Percentiles rank a stretch among this genome's conserved stretches.
These are phyloP conservation scores for Neocrepidodera transversa DNA, from an alignment of 2,888 invertebrate genomes.

Conservation along the genomic window DNA sequence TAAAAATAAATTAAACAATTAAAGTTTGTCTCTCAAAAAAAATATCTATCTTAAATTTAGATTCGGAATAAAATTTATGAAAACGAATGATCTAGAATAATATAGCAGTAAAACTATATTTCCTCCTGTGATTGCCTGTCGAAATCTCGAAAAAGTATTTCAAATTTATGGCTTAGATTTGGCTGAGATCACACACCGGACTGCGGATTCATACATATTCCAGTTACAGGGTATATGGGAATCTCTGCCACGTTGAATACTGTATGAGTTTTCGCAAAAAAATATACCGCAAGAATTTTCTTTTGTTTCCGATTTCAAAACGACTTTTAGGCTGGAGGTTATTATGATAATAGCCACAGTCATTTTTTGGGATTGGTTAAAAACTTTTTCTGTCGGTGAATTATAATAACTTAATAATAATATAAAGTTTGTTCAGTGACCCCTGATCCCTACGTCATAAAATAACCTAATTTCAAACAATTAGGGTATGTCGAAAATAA, in stretches of 20 bases:
- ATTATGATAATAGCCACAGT: too few species aligned
- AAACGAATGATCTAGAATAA: constrained; percentile 36
- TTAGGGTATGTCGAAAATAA: too few species aligned
- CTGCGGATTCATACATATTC: constrained; percentile 53
- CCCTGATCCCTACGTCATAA: too few species aligned
- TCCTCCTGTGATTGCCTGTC: constrained; percentile 41
- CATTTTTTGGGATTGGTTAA: too few species aligned
- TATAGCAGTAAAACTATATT: constrained; percentile 45
- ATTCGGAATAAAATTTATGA: constrained; percentile 4
- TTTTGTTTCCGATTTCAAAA: constrained; percentile 14
- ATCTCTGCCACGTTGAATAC: constrained; percentile 55
- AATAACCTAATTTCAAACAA: too few species aligned
- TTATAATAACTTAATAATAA: too few species aligned
- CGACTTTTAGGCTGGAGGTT: constrained; percentile 10
- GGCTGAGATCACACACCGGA: constrained; percentile 43
- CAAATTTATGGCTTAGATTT: constrained; percentile 50
- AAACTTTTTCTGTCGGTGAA: too few species aligned
- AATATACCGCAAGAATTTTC: constrained; percentile 7
- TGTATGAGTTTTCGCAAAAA: constrained; percentile 50
- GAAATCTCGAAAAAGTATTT: constrained; percentile 49
- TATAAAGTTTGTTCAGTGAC: too few species aligned
- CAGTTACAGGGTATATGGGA: constrained; percentile 52
- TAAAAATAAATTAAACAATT: too few species aligned
- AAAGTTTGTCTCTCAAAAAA: too few species aligned
- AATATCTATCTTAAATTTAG: too few species aligned